Evolutionary conservation across 2,113 vertebrate species (phyloP).

Genomic region (Nasalis larvatus): DNA sequence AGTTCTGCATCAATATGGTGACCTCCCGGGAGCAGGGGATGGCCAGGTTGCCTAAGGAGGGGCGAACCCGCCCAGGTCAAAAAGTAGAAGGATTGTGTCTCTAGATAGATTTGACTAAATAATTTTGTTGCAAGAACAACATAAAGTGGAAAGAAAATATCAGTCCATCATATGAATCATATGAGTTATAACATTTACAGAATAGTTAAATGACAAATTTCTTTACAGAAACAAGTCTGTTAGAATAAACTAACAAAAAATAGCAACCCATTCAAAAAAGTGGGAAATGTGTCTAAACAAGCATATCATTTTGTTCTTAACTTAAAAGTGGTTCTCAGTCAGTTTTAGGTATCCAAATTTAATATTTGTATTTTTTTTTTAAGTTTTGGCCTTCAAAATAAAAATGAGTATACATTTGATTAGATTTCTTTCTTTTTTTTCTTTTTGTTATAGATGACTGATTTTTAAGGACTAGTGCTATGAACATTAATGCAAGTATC

Average conservation of each 20-base stretch:
- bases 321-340: neutral
- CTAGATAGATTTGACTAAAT: neutral
- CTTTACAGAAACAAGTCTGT: neutral
- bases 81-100: neutral
- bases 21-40: too few species aligned
- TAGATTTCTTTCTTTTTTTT: neutral
- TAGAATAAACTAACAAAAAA: slow-evolving; percentile 28
- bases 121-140: neutral
- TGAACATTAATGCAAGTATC: neutral
- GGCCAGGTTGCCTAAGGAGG: too few species aligned
- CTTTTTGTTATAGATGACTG: neutral
- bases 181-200: neutral
- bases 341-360: neutral
- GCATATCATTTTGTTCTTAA: neutral
- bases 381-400: slow-evolving; percentile 13
- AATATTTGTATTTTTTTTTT: neutral
- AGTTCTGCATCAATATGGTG: too few species aligned
- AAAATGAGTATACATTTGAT: neutral
- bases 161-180: neutral
- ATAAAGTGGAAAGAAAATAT: slow-evolving; percentile 3
- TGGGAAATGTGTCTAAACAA: neutral
- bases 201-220: neutral
- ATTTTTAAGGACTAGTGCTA: slow-evolving; percentile 14
- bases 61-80: too few species aligned
- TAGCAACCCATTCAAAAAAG: neutral